Percentiles rank a stretch among this genome's conserved stretches.
These are phyloP conservation scores for Apaloderma vittatum DNA, from an alignment of 2,113 vertebrate species.

Conservation along the genomic window DNA sequence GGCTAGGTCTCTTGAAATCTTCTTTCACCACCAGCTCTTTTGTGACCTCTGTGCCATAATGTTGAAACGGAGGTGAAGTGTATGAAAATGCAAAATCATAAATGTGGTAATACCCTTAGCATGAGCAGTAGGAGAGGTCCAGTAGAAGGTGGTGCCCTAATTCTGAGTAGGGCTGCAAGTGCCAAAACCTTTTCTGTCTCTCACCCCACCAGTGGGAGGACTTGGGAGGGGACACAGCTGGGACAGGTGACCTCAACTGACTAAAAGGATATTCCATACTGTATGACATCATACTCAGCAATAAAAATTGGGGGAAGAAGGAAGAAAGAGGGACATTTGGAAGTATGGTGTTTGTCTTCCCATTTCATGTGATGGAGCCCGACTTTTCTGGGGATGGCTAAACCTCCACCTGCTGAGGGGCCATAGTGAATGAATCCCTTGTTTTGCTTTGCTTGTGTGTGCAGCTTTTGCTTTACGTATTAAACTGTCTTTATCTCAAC, in stretches of 20 bases:
- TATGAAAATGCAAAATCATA: neutral
- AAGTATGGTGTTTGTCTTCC: neutral
- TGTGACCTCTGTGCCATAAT: neutral
- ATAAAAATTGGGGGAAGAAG: neutral
- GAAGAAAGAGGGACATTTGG: neutral
- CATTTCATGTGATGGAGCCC: rapidly evolving
- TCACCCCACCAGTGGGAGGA: neutral
- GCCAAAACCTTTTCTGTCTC: neutral
- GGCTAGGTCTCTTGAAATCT: neutral
- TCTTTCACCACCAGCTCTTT: neutral
- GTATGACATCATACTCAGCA: neutral
- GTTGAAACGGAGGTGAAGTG: neutral
- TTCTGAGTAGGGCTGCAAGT: neutral
- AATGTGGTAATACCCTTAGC: neutral
- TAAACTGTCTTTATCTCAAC: neutral
- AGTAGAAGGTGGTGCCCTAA: neutral
- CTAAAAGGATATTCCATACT: neutral
- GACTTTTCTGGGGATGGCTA: neutral
- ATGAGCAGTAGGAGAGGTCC: neutral
- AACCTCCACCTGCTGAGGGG: neutral
- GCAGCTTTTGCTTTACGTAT: neutral
- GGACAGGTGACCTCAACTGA: neutral
- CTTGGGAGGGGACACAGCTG: neutral
- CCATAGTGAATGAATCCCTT: neutral
- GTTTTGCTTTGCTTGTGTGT: neutral